phyloP scores from a whole-genome alignment of 1,140 invertebrate genomes.

The Drepana arcuata region DNA sequence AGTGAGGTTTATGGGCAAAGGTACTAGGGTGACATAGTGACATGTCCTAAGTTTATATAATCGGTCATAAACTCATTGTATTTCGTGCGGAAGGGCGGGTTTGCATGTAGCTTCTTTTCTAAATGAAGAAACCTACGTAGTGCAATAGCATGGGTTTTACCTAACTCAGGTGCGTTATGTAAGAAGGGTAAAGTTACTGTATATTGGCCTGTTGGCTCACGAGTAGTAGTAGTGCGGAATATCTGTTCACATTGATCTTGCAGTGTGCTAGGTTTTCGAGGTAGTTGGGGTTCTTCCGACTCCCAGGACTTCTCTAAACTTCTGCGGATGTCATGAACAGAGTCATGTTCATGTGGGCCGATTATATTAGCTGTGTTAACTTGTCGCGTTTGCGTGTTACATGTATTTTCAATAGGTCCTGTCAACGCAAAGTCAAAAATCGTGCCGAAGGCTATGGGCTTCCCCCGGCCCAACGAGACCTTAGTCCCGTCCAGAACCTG shows the following conservation, averaged over 20 bases:
- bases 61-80: conserved; percentile 3
- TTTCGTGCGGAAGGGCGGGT: conserved; percentile 1
- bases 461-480: conserved; percentile 9
- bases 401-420: conserved; percentile 2
- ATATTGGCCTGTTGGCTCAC: conserved; percentile 1
- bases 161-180: not conserved
- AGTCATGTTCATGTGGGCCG: not conserved
- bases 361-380: not conserved
- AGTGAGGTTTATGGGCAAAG: conserved; percentile 1
- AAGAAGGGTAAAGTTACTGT: conserved; percentile 1
- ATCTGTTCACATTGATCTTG: conserved; percentile 2
- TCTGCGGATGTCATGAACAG: conserved; percentile 1
- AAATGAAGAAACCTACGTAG: conserved; percentile 2
- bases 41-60: conserved; percentile 1
- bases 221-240: conserved; percentile 1
- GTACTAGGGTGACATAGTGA: conserved; percentile 1
- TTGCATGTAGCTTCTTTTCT: conserved; percentile 1
- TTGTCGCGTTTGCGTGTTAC: not conserved
- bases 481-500: conserved; percentile 10
- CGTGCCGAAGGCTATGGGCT: conserved; percentile 12
- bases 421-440: conserved; percentile 13
- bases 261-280: not conserved
- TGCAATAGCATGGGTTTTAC: conserved; percentile 2
- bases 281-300: conserved; percentile 1
- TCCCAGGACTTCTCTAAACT: conserved; percentile 1